Conservation (phyloP, 2,113 vertebrate genomes). For the Lepidothrix coronata region DNA sequence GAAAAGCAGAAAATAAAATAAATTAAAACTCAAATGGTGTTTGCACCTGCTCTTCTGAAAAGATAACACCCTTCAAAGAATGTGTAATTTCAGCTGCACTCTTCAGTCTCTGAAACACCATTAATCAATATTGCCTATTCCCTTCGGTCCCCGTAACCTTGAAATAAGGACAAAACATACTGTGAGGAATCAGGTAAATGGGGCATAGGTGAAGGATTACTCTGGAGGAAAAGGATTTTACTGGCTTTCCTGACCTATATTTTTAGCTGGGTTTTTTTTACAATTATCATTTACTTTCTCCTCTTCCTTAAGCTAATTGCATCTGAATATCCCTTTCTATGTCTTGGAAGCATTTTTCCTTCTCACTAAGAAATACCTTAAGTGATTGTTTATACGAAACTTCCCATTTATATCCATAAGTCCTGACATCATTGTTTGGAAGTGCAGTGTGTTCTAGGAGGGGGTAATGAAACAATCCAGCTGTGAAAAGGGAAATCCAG, state of each 20-base stretch:
- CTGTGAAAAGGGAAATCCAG: neutral
- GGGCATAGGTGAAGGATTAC: neutral
- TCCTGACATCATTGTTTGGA: neutral
- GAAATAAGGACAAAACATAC: constrained; percentile 3
- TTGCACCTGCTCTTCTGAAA: constrained; percentile 13
- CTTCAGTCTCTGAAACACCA: neutral
- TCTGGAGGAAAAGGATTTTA: neutral
- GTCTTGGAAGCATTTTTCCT: neutral
- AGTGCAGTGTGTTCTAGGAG: neutral
- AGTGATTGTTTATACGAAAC: neutral
- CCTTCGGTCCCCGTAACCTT: neutral
- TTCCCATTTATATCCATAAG: neutral
- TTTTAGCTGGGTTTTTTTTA: neutral
- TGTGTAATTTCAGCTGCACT: constrained; percentile 8
- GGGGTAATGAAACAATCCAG: neutral
- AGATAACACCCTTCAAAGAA: constrained; percentile 4
- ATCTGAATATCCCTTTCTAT: neutral
- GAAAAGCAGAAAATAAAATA: constrained; percentile 32
- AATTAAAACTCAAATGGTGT: neutral
- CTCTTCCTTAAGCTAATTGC: neutral
- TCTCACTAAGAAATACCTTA: neutral
- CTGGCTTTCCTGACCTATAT: neutral
- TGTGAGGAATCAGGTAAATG: neutral
- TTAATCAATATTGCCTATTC: constrained; percentile 33
- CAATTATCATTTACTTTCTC: neutral